Evolutionary conservation across 1,140 invertebrate species (phyloP).

Genomic region (Subanguina moxae): DNA sequence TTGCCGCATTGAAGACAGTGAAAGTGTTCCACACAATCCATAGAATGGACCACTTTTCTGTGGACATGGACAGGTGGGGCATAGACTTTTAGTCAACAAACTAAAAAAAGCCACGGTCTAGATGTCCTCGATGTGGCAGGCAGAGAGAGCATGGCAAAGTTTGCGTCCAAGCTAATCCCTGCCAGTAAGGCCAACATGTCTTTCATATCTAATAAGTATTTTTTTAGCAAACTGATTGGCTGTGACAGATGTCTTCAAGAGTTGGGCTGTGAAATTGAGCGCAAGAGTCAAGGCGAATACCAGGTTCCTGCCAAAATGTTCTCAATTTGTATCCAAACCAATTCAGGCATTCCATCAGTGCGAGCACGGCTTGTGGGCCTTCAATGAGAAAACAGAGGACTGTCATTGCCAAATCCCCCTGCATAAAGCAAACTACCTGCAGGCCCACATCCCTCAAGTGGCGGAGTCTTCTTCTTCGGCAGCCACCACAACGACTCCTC

Average conservation of each 20-base stretch:
- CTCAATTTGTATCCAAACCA: no score
- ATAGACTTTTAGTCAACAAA: no score
- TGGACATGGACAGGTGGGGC: slow-evolving; percentile 48
- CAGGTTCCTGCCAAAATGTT: slow-evolving; percentile 10
- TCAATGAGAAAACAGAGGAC: slow-evolving; percentile 50
- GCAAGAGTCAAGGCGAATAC: slow-evolving; percentile 26
- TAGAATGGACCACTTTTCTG: slow-evolving; percentile 56
- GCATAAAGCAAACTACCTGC: slow-evolving; percentile 27
- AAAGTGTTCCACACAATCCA: slow-evolving; percentile 57
- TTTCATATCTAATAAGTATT: slow-evolving; percentile 4
- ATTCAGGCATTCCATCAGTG: slow-evolving; percentile 53
- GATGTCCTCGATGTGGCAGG: slow-evolving; percentile 49
- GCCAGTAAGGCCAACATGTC: slow-evolving; percentile 48
- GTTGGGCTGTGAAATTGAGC: slow-evolving; percentile 53
- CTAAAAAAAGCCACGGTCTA: no score
- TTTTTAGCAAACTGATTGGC: slow-evolving; percentile 52
- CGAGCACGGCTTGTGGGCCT: slow-evolving; percentile 43
- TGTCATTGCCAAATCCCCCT: slow-evolving; percentile 49
- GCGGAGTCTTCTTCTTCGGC: neutral
- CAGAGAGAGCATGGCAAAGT: slow-evolving; percentile 52
- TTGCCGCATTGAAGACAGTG: slow-evolving; percentile 38
- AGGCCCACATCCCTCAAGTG: neutral
- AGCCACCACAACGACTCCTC: neutral
- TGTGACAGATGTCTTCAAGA: slow-evolving; percentile 55
- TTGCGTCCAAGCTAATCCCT: slow-evolving; percentile 49